Percentiles rank a stretch among this genome's conserved stretches.
These are phyloP conservation scores for Climacteris rufus DNA, from an alignment of 2,113 vertebrate genomes.

Conservation along the genomic window DNA sequence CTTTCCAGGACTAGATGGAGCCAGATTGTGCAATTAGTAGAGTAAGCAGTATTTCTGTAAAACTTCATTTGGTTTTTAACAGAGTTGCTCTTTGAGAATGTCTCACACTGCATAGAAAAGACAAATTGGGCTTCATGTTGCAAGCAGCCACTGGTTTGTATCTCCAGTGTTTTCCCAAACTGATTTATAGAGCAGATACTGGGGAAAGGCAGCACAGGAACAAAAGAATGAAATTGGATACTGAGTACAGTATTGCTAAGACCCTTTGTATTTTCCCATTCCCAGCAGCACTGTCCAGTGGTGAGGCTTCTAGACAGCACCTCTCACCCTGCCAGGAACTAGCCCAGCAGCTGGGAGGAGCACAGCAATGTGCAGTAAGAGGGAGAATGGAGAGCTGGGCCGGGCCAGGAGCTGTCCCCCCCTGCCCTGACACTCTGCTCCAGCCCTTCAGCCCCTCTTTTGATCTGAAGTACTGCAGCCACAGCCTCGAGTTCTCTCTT, in stretches of 20 bases:
- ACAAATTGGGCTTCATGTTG: neutral
- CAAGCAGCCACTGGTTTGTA: neutral
- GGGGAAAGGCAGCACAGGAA: neutral
- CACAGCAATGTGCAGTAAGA: neutral
- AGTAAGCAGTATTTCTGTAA: neutral
- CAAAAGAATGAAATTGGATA: neutral
- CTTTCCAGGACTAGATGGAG: neutral
- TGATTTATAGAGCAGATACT: neutral
- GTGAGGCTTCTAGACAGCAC: neutral
- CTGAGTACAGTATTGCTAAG: neutral
- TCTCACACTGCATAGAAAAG: neutral
- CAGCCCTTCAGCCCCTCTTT: neutral
- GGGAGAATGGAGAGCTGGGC: neutral
- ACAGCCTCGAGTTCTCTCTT: neutral
- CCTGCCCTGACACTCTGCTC: neutral
- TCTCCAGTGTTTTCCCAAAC: neutral
- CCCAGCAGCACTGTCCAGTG: neutral
- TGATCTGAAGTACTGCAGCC: neutral
- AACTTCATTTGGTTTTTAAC: neutral
- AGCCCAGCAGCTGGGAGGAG: neutral
- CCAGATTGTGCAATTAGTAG: neutral
- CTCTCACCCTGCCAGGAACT: neutral
- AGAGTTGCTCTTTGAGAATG: neutral
- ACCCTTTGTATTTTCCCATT: neutral
- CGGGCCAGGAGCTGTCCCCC: neutral